phyloP scores from a whole-genome alignment of 2,113 vertebrate genomes.

The Gobiocypris rarus region DNA sequence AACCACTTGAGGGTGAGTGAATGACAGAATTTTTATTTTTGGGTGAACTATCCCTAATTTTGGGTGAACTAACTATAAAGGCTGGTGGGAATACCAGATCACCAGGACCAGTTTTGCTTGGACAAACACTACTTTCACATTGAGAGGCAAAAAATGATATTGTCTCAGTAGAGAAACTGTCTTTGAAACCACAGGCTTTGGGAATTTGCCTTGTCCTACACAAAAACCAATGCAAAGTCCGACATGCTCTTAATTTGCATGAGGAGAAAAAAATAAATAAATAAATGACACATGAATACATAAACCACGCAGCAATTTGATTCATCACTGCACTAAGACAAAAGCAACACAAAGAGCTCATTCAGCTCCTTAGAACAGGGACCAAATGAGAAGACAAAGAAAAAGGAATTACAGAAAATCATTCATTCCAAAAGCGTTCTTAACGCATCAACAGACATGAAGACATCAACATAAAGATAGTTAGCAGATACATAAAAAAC shows the following conservation, averaged over 20 bases:
- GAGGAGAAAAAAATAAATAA: not conserved
- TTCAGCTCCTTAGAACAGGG: constrained; percentile 13
- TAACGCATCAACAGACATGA: constrained; percentile 30
- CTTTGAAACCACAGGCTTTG: not conserved
- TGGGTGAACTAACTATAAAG: too few species aligned
- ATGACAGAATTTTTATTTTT: too few species aligned
- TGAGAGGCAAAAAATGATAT: not conserved
- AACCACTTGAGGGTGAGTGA: too few species aligned
- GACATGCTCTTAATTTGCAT: constrained; percentile 28
- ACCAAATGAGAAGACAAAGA: constrained; percentile 24
- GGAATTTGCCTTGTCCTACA: not conserved
- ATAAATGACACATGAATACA: not conserved
- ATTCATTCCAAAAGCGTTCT: constrained; percentile 38
- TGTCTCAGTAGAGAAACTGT: not conserved
- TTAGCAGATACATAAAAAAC: constrained; percentile 51
- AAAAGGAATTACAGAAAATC: constrained; percentile 9
- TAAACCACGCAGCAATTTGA: not conserved
- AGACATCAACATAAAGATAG: constrained; percentile 54
- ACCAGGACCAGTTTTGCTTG: not conserved
- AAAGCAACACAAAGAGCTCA: constrained; percentile 11
- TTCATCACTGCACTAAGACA: constrained; percentile 16
- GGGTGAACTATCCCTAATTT: not conserved
- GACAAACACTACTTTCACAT: not conserved
- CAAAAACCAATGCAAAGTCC: not conserved
- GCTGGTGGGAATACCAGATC: not conserved